A percentile compares a stretch with the other conserved stretches of the same genome.
phyloP scores from a whole-genome alignment of 2,888 invertebrate genomes.

The Seira sanloemensis region DNA sequence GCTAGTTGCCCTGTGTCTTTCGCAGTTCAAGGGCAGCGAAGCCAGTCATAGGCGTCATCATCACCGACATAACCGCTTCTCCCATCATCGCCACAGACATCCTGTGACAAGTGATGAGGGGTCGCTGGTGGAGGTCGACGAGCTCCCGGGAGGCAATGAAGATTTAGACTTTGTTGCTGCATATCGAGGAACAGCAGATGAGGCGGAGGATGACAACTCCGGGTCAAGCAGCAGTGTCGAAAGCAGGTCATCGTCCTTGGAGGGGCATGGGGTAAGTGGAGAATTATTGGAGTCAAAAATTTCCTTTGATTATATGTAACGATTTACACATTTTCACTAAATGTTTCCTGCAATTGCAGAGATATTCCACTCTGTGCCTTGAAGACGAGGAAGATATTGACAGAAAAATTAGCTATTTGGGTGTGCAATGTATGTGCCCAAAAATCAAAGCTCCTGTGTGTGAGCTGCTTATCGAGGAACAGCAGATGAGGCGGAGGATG shows the following conservation, averaged over 20 bases:
- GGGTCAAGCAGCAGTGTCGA: not conserved
- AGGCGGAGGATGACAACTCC: not conserved
- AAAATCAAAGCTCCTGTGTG: slow-evolving; percentile 61
- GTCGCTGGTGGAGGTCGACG: too few species aligned
- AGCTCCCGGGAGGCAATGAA: too few species aligned
- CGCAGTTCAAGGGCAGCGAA: too few species aligned
- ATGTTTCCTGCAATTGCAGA: too few species aligned
- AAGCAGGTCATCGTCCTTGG: too few species aligned
- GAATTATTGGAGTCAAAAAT: too few species aligned
- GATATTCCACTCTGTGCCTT: slow-evolving; percentile 54
- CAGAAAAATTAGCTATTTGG: slow-evolving; percentile 36
- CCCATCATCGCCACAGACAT: too few species aligned
- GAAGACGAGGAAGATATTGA: slow-evolving; percentile 58
- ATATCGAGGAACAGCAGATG: not conserved
- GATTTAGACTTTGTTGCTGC: slow-evolving; percentile 22
- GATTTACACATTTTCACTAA: too few species aligned
- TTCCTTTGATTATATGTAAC: too few species aligned
- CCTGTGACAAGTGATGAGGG: not conserved
- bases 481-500: too few species aligned
- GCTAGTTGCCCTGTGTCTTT: too few species aligned
- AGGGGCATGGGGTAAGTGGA: not conserved
- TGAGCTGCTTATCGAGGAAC: too few species aligned
- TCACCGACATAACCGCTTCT: slow-evolving; percentile 25
- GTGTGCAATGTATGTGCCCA: slow-evolving; percentile 54
- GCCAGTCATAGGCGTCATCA: not conserved